Base-by-base conservation (phyloP, 2,113 vertebrate species). In the Seriola dumerili region DNA sequence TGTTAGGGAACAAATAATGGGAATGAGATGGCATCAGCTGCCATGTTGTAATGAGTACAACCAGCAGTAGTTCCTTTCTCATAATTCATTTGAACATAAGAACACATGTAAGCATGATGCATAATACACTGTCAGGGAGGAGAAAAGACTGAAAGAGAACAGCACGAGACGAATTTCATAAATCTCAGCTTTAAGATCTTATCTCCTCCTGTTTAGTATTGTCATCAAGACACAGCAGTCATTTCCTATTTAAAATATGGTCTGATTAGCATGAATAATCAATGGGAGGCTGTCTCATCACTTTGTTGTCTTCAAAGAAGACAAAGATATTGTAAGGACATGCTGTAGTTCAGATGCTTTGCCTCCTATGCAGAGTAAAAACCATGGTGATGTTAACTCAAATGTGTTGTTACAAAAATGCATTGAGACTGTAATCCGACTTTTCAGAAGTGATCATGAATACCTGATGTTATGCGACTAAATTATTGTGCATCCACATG, bases 401-500 rank as follows among this genome's bases (percentile, higher is more conserved):
- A 40, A 74, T 34, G 52, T 38, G 19, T 62, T 6, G 5, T 36
- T 67, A 66, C 63, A 68, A 50, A 79, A 12, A 68, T 62, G 59
- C 21, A 42, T 17, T 76, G 44, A 72, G 76, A 71, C 69, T 34
- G 13, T 72, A 32, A 70, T 84, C n/a, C 5, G 4, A 50, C 50
- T 66, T 80, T 77, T 72, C 72, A 40, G 38, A 72, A 38, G 4
- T 14, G 46, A 72, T 85, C 57, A 78, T 55, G 11, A 79, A 79
- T 72, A 77, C 62, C 71, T 72, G 46, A 77, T 78, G 17, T 76
- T 34, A 58, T 46, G 70, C 12, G 3, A 44, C 40, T 44, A 67
- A 78, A 88, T 71, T 77, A 40, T 54, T 58, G 32, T 57, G 54
- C 32, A 69, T 89, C 63, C 44, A 85, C 78, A 76, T 69, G 73